Evolutionary conservation across 2,797 vertebrate species (phyloP), one percentile per base, ranked within the genome.

Genomic region (Hoplostethus mediterraneus): DNA sequence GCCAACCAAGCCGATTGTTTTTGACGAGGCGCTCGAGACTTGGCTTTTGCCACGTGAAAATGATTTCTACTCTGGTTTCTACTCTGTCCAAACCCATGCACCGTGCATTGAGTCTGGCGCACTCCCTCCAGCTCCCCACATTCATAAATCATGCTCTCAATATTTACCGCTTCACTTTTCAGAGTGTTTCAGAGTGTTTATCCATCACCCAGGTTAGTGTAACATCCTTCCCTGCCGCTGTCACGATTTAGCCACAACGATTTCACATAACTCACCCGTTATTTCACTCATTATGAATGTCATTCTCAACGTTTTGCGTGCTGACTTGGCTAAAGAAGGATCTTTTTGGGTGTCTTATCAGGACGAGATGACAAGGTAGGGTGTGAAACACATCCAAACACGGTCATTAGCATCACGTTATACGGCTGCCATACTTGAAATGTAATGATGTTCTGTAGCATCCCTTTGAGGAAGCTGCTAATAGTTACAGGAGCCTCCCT

Each of bases 31-130:
- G 31, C 60, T 51, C 60, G 6, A 56, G 42, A 48, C 60, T 38
- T 45, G 25, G 67, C 77, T 89, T 87, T 90, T 82, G 77, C 80
- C 80, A 86, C 60, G 67, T 83, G 77, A 81, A 89, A 85, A 88
- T 90, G 87, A 92, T 90, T n/a, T n/a, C n/a, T n/a, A n/a, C n/a
- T 90, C 91, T 89, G 57, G 55, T 61, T 78, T 80, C 61, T 70
- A 36, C 73, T 83, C 84, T 85, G 63, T 71, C 71, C 66, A 60
- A 72, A 80, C 66, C 75, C 69, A 66, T 80, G 72, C 90, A 79
- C 75, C 57, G 5, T 73, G 77, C 81, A 80, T 75, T 47, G 67
- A 85, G 75, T 81, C 68, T 83, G 80, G 82, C 82, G 76, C 77
- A 47, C 77, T 84, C 70, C 73, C 64, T 53, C 47, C 70, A 68